Conservation (phyloP, 2,888 invertebrate genomes). For the Nematopogon swammerdamellus region DNA sequence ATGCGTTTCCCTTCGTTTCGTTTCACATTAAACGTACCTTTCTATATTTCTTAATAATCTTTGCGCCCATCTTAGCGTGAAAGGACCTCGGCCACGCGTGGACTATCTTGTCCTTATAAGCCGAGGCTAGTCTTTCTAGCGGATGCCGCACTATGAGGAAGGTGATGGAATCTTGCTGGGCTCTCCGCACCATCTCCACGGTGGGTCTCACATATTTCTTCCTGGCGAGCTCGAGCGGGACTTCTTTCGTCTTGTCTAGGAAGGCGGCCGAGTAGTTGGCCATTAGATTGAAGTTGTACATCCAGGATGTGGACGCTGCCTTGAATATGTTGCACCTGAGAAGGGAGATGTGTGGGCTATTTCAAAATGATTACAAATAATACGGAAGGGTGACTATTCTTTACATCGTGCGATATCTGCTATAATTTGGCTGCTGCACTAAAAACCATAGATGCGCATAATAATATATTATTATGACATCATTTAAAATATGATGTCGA, state of each 20-base stretch:
- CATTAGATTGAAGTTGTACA: conserved; percentile 86
- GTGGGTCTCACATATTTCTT: conserved; percentile 77
- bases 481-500: no score
- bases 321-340: conserved; percentile 75
- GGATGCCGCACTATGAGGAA: conserved; percentile 83
- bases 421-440: no score
- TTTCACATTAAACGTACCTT: conserved; percentile 49
- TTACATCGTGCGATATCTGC: no score
- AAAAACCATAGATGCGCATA: no score
- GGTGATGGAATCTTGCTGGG: conserved; percentile 72
- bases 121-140: conserved; percentile 74
- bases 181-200: conserved; percentile 66
- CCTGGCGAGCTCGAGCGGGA: conserved; percentile 73
- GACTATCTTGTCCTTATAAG: conserved; percentile 81
- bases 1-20: no score
- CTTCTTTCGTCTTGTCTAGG: conserved; percentile 72
- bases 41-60: conserved; percentile 73
- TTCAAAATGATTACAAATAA: background rate
- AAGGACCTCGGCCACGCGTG: conserved; percentile 79
- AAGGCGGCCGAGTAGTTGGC: conserved; percentile 78
- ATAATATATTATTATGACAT: no score
- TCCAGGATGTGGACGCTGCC: conserved; percentile 88
- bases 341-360: no score
- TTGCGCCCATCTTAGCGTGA: conserved; percentile 75
- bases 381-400: background rate